Percentiles rank a stretch among this genome's conserved stretches.
Conservation (phyloP, 2,797 vertebrate species). For the Lemur catta region DNA sequence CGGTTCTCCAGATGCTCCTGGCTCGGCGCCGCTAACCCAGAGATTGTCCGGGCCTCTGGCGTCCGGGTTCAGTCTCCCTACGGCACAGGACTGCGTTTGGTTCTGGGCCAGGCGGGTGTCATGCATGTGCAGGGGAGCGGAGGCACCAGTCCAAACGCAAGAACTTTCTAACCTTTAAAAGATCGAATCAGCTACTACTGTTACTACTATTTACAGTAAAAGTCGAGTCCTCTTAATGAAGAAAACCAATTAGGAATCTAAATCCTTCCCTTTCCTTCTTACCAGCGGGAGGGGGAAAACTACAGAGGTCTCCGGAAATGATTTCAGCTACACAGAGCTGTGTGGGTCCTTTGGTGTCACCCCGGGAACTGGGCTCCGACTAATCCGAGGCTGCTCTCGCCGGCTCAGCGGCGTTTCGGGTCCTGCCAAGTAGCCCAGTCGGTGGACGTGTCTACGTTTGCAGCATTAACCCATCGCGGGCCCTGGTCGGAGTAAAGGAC, state of each 20-base stretch:
- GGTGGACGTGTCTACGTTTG: neutral
- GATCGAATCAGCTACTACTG: neutral
- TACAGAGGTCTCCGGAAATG: conserved; percentile 38
- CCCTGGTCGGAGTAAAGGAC: fast-evolving
- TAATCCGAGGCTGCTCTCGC: conserved; percentile 10
- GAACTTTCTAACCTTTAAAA: neutral
- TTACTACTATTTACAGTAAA: neutral
- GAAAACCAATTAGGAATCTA: neutral
- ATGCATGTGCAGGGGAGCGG: neutral
- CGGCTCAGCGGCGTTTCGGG: neutral
- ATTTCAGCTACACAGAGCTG: conserved; percentile 32
- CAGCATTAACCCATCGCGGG: neutral
- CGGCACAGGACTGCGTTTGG: neutral
- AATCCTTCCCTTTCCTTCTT: neutral
- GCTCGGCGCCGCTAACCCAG: neutral
- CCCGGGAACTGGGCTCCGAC: neutral
- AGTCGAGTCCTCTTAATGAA: neutral
- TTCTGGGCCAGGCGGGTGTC: neutral
- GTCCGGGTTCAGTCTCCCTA: neutral
- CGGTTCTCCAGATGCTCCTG: neutral
- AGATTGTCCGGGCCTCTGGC: neutral
- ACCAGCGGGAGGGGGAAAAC: neutral
- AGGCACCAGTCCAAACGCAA: neutral
- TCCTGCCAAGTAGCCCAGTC: neutral
- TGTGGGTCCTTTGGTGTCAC: neutral